These are phyloP conservation scores for Drosophila niveifrons DNA, from an alignment of 2,888 invertebrate species.

Conservation along the genomic window DNA sequence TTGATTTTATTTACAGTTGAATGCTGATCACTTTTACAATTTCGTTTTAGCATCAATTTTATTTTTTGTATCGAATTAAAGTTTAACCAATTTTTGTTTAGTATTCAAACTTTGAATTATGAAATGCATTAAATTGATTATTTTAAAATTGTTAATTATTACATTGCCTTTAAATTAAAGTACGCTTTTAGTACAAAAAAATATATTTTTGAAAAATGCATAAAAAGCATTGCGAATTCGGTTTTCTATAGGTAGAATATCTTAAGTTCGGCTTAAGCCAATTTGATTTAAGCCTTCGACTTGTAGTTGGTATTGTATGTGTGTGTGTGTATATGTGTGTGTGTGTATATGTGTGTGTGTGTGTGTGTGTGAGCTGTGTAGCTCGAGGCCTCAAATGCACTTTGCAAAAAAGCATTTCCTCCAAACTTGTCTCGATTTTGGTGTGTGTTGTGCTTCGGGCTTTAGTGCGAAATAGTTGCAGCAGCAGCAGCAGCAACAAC, in stretches of 20 bases:
- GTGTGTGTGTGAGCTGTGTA: constrained; percentile 27
- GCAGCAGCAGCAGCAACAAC: constrained; percentile 40
- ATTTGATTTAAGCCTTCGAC: constrained; percentile 3
- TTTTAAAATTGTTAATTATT: too few species aligned
- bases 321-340: constrained; percentile 19
- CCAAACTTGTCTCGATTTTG: constrained; percentile 78
- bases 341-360: constrained; percentile 18
- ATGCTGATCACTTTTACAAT: too few species aligned
- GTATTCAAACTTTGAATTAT: too few species aligned
- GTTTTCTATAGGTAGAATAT: not conserved
- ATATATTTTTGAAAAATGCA: too few species aligned
- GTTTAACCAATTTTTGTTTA: too few species aligned
- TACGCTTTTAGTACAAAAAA: too few species aligned
- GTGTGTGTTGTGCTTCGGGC: constrained; percentile 65
- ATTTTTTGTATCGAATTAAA: too few species aligned
- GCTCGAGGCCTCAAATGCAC: constrained; percentile 82
- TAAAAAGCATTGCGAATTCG: not conserved
- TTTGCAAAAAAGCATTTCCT: constrained; percentile 80
- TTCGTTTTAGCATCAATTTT: too few species aligned
- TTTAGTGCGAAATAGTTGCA: constrained; percentile 74
- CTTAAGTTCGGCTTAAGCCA: not conserved
- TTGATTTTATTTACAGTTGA: too few species aligned
- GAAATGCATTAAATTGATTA: too few species aligned
- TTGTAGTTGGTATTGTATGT: constrained; percentile 32
- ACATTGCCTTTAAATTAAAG: too few species aligned